Base-by-base conservation (phyloP, 2,113 vertebrate genomes). In the Oreochromis aureus region DNA sequence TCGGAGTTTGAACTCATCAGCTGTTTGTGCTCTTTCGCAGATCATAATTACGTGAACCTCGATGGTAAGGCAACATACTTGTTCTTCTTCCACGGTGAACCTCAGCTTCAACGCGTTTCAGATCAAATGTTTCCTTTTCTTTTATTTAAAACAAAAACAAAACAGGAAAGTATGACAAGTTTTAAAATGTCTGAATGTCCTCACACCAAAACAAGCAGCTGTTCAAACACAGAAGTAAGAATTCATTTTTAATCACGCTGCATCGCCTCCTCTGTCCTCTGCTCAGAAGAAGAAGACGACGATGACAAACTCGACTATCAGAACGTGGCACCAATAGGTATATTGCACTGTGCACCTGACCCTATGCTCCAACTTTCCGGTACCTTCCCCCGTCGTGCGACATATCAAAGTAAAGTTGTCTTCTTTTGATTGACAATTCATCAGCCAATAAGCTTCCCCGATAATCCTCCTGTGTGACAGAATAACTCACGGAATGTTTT, bases 31-130 rank as follows among this genome's bases (percentile, higher is more conserved):
- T 30, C 30, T 1, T 81, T 85, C 48, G 2, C 90, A 93, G 92
- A 89, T 30, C 86, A 93, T 3, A 86, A 89, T 5, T 94, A 94
- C 7, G 93, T 79, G 34, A 94, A 94, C 44, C 22, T 93, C 3
- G 32, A 59, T 12, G 19, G 69, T 73, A 46, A 73, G 22, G 0
- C 34, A 5, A 2, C 61, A 12, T 10, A 2, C 10, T 11, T 19
- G 59, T 11, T 63, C 59, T 36, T 5, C 7, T 18, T 32, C 58
- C 27, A 32, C 7, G 4, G 0, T 58, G 58, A 61, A 61, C 16
- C 59, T 7, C 59, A 63, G 32, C 59, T 63, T 63, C 61, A 66
- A n/a, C 32, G 0, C 1, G 5, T 66, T 66, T 36, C 32, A 15
- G 44, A 46, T 15, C 46, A 39, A 36, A 69, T 1, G 11, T 39